Evolutionary conservation across 1,140 invertebrate genomes (phyloP).

Genomic region (Lordiphosa clarofinis): DNA sequence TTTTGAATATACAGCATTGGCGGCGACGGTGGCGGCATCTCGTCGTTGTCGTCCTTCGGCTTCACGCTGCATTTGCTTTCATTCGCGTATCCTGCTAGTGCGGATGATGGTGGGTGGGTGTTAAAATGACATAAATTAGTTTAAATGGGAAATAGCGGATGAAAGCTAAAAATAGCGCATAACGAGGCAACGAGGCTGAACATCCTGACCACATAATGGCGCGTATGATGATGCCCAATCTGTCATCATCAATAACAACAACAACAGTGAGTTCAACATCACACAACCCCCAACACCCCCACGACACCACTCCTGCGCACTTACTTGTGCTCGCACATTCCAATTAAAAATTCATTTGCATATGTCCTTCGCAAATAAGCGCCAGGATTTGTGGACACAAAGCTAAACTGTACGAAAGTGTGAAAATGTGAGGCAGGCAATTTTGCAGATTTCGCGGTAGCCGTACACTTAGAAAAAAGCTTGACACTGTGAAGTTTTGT

Average conservation of each 20-base stretch:
- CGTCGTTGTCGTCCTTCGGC: slow-evolving; percentile 50
- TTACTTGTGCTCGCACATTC: slow-evolving; percentile 20
- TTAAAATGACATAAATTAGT: slow-evolving; percentile 56
- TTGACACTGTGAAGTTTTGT: too few species aligned
- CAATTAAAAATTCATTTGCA: slow-evolving; percentile 60
- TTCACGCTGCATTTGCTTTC: slow-evolving; percentile 24
- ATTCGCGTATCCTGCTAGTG: slow-evolving; percentile 1
- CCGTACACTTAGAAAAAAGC: not conserved
- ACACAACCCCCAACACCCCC: not conserved
- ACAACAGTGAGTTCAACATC: slow-evolving; percentile 11
- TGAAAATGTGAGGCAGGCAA: slow-evolving; percentile 45
- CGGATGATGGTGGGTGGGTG: slow-evolving; percentile 14
- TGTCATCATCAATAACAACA: slow-evolving; percentile 49
- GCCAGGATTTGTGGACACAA: slow-evolving; percentile 53
- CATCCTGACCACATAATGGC: slow-evolving; percentile 13
- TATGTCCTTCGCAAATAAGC: slow-evolving; percentile 46
- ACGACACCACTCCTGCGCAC: too few species aligned
- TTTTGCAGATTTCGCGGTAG: slow-evolving; percentile 47
- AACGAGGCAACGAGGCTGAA: not conserved
- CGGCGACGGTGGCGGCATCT: slow-evolving; percentile 33
- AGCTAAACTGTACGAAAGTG: slow-evolving; percentile 40
- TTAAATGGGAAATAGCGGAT: slow-evolving; percentile 19
- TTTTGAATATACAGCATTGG: slow-evolving; percentile 12
- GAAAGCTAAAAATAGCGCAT: slow-evolving; percentile 38
- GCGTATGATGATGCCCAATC: slow-evolving; percentile 34